Conservation (phyloP, 35 echinoderm and acorn worm genomes). For the Stichopus chloronotus region DNA sequence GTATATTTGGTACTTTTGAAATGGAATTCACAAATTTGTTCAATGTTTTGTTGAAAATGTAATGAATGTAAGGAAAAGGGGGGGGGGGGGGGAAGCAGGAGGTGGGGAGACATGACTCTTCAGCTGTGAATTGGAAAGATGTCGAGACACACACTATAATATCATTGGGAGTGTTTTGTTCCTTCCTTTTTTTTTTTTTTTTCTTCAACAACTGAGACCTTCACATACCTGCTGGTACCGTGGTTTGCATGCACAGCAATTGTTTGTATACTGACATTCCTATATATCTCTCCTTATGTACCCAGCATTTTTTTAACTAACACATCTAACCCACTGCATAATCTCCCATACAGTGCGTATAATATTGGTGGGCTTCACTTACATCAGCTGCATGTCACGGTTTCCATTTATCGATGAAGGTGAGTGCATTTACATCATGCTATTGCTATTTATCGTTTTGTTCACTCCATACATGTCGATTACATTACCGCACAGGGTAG, state of each 20-base stretch:
- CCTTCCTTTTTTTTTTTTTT: too few species aligned
- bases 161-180: too few species aligned
- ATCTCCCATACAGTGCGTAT: constrained; percentile 11
- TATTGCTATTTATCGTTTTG: neutral
- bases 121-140: too few species aligned
- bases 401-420: constrained; percentile 1
- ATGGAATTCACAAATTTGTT: too few species aligned
- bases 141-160: too few species aligned
- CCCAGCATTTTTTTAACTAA: neutral
- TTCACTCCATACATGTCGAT: neutral
- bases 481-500: too few species aligned
- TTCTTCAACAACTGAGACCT: neutral
- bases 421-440: constrained; percentile 14
- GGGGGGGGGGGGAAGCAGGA: too few species aligned
- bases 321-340: constrained; percentile 29
- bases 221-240: neutral
- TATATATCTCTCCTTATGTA: neutral
- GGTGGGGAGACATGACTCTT: too few species aligned
- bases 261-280: neutral
- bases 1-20: too few species aligned
- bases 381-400: constrained; percentile 22
- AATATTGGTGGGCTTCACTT: constrained; percentile 31
- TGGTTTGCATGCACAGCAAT: neutral
- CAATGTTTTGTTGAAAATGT: too few species aligned
- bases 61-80: too few species aligned